A percentile compares a stretch with the other conserved stretches of the same genome.
Evolutionary conservation across 2,888 invertebrate species (phyloP).

Genomic region (Hyposoter didymator): DNA sequence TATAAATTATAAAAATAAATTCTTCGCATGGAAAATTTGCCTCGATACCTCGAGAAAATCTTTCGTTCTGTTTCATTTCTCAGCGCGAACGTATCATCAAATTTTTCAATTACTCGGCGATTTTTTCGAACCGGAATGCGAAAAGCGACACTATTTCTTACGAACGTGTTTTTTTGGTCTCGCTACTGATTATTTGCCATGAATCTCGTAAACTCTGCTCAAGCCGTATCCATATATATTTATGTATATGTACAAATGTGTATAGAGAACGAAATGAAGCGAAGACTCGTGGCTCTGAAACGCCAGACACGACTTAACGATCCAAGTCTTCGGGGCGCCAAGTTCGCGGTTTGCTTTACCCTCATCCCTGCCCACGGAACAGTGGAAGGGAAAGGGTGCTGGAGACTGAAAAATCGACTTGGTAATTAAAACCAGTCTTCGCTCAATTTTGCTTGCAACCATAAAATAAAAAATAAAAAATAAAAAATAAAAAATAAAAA

Average conservation of each 20-base stretch:
- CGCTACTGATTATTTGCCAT: slow-evolving; percentile 22
- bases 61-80: neutral
- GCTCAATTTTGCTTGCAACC: neutral
- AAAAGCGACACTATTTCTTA: neutral
- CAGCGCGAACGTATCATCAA: neutral
- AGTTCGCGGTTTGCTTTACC: slow-evolving; percentile 52
- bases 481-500: no score
- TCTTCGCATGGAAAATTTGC: neutral
- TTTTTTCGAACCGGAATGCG: neutral
- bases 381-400: neutral
- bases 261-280: slow-evolving; percentile 37
- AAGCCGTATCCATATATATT: neutral
- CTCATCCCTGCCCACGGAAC: slow-evolving; percentile 22
- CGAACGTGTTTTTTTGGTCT: neutral
- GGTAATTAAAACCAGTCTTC: neutral
- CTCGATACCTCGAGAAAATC: neutral
- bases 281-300: slow-evolving; percentile 36
- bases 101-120: neutral
- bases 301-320: slow-evolving; percentile 63
- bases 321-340: slow-evolving; percentile 66
- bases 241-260: neutral
- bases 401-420: slow-evolving; percentile 2
- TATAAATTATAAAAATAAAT: neutral
- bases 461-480: no score
- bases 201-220: slow-evolving; percentile 14